These are phyloP conservation scores for Propithecus deckenii DNA, from an alignment of 2,797 vertebrate genomes.

Conservation along the genomic window DNA sequence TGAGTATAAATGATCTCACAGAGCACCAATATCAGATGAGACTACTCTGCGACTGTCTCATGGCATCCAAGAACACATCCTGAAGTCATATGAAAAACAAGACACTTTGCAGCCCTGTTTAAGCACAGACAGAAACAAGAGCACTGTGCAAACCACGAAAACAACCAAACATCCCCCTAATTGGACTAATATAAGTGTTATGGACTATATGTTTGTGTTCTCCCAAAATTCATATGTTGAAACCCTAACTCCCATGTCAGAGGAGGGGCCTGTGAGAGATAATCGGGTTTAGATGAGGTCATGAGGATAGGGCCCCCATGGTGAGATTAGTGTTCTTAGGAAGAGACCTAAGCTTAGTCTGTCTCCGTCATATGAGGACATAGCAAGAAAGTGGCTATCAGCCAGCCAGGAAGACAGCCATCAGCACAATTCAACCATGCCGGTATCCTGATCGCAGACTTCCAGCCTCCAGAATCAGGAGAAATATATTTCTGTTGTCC, in stretches of 20 bases:
- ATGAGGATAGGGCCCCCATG: accelerated
- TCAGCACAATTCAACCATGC: background rate
- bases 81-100: background rate
- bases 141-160: background rate
- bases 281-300: background rate
- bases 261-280: background rate
- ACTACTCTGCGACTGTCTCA: background rate
- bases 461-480: background rate
- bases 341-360: background rate
- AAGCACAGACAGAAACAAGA: background rate
- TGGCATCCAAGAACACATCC: background rate
- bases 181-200: background rate
- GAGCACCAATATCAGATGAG: background rate
- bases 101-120: background rate
- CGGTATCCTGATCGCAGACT: accelerated
- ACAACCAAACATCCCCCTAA: background rate
- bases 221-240: background rate
- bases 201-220: background rate
- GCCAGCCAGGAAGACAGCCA: background rate
- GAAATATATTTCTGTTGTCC: background rate
- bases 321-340: background rate
- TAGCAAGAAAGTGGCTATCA: background rate
- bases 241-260: background rate
- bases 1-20: background rate
- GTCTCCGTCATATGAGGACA: background rate